phyloP scores from a whole-genome alignment of 2,888 invertebrate genomes.

The Ophion costatus region DNA sequence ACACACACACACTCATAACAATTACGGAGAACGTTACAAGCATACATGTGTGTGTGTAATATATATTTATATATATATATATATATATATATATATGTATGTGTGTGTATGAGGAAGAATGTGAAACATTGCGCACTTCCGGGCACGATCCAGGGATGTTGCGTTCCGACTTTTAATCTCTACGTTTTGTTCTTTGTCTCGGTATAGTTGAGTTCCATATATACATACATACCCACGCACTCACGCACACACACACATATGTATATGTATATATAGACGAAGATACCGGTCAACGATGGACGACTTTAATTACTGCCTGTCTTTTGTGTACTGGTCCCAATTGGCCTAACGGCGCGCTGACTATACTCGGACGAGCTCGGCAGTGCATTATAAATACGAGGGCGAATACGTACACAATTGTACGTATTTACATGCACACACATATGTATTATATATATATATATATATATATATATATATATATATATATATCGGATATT shows the following conservation, averaged over 20 bases:
- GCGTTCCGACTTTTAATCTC: conserved; percentile 61
- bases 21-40: too few species aligned
- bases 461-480: too few species aligned
- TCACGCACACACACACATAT: too few species aligned
- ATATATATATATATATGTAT: too few species aligned
- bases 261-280: background rate
- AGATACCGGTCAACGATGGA: conserved; percentile 68
- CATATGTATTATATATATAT: too few species aligned
- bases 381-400: conserved; percentile 29
- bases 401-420: conserved; percentile 21
- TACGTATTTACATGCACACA: too few species aligned
- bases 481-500: too few species aligned
- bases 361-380: conserved; percentile 8
- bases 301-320: conserved; percentile 76
- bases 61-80: conserved; percentile 9
- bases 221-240: too few species aligned
- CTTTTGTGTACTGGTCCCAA: conserved; percentile 61
- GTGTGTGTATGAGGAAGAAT: conserved; percentile 28
- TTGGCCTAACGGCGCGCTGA: conserved; percentile 57
- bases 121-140: conserved; percentile 62
- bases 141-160: conserved; percentile 33
- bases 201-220: background rate
- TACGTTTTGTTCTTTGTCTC: conserved; percentile 41
- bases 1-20: too few species aligned
- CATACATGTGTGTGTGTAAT: too few species aligned